Evolutionary conservation across 2,888 invertebrate genomes (phyloP), one percentile per base, ranked within the genome.

Genomic region (Nasonia oneida): DNA sequence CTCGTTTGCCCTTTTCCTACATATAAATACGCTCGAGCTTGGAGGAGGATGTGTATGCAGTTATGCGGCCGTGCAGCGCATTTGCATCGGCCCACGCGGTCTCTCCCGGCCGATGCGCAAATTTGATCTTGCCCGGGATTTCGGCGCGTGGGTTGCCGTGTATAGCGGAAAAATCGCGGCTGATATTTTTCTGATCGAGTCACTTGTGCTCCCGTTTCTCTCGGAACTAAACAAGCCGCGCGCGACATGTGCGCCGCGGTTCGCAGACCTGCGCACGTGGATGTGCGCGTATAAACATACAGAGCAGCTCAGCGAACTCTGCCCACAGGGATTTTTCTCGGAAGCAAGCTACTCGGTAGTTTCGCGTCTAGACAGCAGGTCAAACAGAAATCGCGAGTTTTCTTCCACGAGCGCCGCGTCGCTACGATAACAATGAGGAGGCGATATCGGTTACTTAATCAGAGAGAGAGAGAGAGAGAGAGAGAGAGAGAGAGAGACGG

Each of bases 261-360:
- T 67, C 73, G 29, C 29, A 70, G 39, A 15, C 57, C 42, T 12
- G 2, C 70, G 29, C 29, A 29, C 29, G 29, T 29, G 29, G 29
- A 29, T 29, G 29, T 29, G 67, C 81, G 67, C 57, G 81, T 18
- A 70, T n/a, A 29, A 29, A 47, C 12, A 75, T 42, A 39, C 57
- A 70, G 87, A 87, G 86, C 87, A 87, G 89, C 89, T 87, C 89
- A 88, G 87, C 87, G 88, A 88, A 87, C 88, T 88, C 86, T 15
- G 29, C 29, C 15, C 85, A 78, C n/a, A 15, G 18, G 1, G 53
- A 53, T 23, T 61, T 61, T n/a, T 61, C 57, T 10, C 57, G 10
- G 57, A 53, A n/a, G 2, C 57, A 53, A n/a, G 2, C 57, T 18
- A 61, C 18, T 18, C 18, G 4, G 6, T 53, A 53, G 18, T 18